Evolutionary conservation across 2,888 invertebrate species (phyloP).

Genomic region (Apamea monoglypha): DNA sequence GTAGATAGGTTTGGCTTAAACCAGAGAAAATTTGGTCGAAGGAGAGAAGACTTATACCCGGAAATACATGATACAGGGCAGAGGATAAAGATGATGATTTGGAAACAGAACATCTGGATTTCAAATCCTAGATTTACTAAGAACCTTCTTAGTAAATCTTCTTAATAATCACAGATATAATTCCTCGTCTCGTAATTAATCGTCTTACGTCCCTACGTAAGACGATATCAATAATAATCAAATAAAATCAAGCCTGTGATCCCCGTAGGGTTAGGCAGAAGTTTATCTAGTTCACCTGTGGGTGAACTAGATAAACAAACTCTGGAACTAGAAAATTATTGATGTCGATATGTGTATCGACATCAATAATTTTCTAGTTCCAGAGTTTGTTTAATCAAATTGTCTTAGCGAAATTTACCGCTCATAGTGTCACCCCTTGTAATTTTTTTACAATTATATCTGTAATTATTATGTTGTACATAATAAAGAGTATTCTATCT

Average conservation of each 20-base stretch:
- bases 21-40: constrained; percentile 8
- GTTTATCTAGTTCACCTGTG: too few species aligned
- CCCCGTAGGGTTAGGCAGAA: background rate
- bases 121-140: background rate
- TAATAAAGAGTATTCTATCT: background rate
- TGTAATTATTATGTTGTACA: background rate
- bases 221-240: background rate
- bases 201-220: too few species aligned
- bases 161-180: too few species aligned
- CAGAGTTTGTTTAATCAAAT: background rate
- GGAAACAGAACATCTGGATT: background rate
- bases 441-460: background rate
- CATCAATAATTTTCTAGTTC: background rate
- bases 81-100: background rate
- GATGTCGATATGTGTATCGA: background rate
- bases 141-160: too few species aligned
- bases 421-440: background rate
- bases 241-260: too few species aligned
- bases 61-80: background rate
- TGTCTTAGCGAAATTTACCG: background rate
- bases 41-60: accelerated
- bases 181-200: too few species aligned
- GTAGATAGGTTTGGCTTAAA: background rate
- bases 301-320: too few species aligned
- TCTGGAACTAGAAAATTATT: background rate